Base-by-base conservation (phyloP, 2,888 invertebrate genomes). In the Drosophila niveifrons region DNA sequence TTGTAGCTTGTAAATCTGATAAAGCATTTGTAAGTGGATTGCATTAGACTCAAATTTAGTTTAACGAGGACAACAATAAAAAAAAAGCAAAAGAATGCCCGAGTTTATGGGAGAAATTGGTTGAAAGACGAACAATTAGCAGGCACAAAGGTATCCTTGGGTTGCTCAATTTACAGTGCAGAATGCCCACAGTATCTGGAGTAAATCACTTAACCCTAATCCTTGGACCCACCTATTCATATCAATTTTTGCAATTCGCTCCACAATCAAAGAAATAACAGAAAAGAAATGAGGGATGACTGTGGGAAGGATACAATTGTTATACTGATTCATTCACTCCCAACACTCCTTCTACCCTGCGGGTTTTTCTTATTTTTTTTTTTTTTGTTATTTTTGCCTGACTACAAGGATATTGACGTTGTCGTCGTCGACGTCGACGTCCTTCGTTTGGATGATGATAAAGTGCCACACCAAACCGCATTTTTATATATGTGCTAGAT, bases 401-500 rank as follows among this genome's bases (percentile, higher is more conserved):
- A 52, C 61, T 64, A 80, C 68, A 64, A 68, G 83, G 66, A 80
- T 80, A 80, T 81, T 81, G 78, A 78, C 73, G 77, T 61, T 55
- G 68, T 58, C 58, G 61, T 56, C 74, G 70, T 34, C 31, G 31
- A 51, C 74, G 75, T 11, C 31, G 31, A 1, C 36, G 36, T 79
- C 76, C 80, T 75, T 57, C 55, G 63, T 23, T 51, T 67, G 57
- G 65, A 87, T 74, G 87, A 73, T 82, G 87, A 82, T 82, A 69
- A 72, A 84, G 71, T 82, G 89, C 67, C 69, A 44, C 72, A 61
- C 58, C 89, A 89, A 82, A 82, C 88, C 89, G 65, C 85, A 89
- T 74, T 55, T 67, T 66, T 78, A 59, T 79, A 53, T 63, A 55
- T 55, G 67, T 55, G 67, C 28, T 61, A 39, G 75, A 44, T 56